Evolutionary conservation across 2,888 invertebrate species (phyloP), one percentile per base, ranked within the genome.

Genomic region (Falcaria lacertinaria): DNA sequence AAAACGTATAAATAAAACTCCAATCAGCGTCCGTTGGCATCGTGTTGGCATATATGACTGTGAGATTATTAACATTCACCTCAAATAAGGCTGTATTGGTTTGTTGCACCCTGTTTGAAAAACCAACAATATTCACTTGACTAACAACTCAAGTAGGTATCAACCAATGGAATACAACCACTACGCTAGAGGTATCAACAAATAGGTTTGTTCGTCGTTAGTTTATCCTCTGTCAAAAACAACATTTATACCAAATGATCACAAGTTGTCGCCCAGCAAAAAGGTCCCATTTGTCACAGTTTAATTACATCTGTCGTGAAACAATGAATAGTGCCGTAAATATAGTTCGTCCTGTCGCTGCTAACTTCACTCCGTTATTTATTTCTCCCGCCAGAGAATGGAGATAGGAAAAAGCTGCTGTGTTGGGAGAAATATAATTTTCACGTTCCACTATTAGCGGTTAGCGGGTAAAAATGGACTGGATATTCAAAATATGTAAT

Each of bases 351-450:
- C 48, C 47, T 48, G 52, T 37, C 48, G 36, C 43, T 44, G 34
- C 44, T 44, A 48, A 48, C 46, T 47, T 45, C 47, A 48, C 45
- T 56, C 43, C 47, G 54, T 62, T 62, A 61, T 64, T 64, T 66
- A 60, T 64, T 61, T 61, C 54, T 5, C 55, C 59, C 60, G 52
- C 57, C 60, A 67, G 62, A 77, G 73, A 77, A 78, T 69, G 60
- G 70, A 56, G 64, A 62, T 59, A 64, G 66, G 61, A 63, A 72
- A 80, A 82, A 81, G n/a, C 75, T 81, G 76, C 77, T 28, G 28
- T 28, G 71, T 67, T 64, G 42, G 52, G 63, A 62, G 56, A 63
- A n/a, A n/a, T 55, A 52, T 41, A 43, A 44, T 17, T 19, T 13
- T 25, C 3, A 5, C 22, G 0, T 15, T 14, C 8, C 2, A 36